Percentiles rank a stretch among this genome's conserved stretches.
Conservation (phyloP, 2,888 invertebrate species). For the Metalampra italica region DNA sequence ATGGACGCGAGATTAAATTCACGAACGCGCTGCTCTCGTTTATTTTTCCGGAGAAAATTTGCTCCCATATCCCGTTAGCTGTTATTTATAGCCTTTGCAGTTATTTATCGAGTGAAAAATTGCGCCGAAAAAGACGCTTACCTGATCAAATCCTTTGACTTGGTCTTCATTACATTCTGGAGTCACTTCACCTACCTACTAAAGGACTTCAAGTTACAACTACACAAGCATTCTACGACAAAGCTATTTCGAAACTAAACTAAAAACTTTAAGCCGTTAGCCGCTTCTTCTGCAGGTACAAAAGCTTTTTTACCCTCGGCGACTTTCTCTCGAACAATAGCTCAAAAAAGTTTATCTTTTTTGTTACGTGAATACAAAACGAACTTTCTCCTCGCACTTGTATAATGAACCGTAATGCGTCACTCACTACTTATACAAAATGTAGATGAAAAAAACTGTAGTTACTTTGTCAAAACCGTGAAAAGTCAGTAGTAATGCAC, state of each 20-base stretch:
- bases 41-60: slow-evolving; percentile 56
- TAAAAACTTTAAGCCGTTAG: slow-evolving; percentile 54
- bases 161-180: neutral
- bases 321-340: slow-evolving; percentile 67
- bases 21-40: slow-evolving; percentile 56
- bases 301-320: slow-evolving; percentile 52
- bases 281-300: slow-evolving; percentile 55
- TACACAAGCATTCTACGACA: slow-evolving; percentile 55
- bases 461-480: slow-evolving; percentile 28
- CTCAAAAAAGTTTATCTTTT: slow-evolving; percentile 52
- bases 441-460: slow-evolving; percentile 6
- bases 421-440: slow-evolving; percentile 21
- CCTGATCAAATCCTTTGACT: slow-evolving; percentile 20
- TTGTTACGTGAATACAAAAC: slow-evolving; percentile 44
- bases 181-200: slow-evolving; percentile 1
- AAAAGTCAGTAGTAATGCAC: slow-evolving; percentile 48
- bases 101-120: slow-evolving; percentile 5
- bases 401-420: slow-evolving; percentile 41
- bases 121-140: slow-evolving; percentile 19
- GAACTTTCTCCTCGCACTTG: slow-evolving; percentile 61
- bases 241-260: slow-evolving; percentile 57
- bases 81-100: slow-evolving; percentile 27
- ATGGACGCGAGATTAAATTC: slow-evolving; percentile 67
- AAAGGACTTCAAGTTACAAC: slow-evolving; percentile 1
- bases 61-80: slow-evolving; percentile 43